Conservation (phyloP, 92 coral and sea anemone species). For the Paramuricea clavata region DNA sequence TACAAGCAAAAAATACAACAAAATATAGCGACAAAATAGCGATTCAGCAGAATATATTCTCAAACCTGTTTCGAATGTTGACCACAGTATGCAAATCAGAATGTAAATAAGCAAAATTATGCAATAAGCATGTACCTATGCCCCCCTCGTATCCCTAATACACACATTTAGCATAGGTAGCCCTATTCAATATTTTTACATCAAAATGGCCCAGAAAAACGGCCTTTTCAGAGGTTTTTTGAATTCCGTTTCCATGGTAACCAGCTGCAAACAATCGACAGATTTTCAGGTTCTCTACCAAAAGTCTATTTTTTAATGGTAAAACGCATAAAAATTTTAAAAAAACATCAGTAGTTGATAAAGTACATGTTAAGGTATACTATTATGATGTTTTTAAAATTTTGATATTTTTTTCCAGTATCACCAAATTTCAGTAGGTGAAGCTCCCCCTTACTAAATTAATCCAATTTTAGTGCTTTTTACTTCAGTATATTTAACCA, state of each 20-base stretch:
- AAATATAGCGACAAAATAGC: conserved; percentile 16
- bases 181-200: background rate
- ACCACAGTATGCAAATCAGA: too few relatives aligned
- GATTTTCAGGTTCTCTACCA: background rate
- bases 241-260: background rate
- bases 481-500: too few relatives aligned
- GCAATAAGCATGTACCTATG: background rate
- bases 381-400: background rate
- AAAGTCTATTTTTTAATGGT: background rate
- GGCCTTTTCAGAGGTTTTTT: background rate
- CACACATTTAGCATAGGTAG: background rate
- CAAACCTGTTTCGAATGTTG: background rate
- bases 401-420: too few relatives aligned
- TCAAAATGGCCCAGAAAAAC: background rate
- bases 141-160: background rate
- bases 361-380: background rate
- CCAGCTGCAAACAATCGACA: background rate
- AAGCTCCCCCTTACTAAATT: too few relatives aligned
- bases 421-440: too few relatives aligned
- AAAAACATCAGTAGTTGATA: too few relatives aligned
- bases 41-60: background rate
- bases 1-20: background rate
- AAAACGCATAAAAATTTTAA: too few relatives aligned
- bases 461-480: too few relatives aligned
- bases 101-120: background rate